Conservation (phyloP, 2,888 invertebrate species). For the Chironomus riparius region DNA sequence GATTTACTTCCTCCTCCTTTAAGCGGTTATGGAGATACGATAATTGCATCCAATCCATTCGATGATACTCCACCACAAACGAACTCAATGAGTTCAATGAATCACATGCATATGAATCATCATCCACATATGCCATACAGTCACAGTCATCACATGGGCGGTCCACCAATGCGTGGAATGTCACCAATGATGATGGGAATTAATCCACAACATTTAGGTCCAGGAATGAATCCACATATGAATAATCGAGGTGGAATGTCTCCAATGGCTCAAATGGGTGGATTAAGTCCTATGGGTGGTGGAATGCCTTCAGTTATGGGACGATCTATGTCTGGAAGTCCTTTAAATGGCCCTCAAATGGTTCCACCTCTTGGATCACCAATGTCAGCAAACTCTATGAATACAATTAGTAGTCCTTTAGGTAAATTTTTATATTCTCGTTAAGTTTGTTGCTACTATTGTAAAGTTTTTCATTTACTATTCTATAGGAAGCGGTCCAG, state of each 20-base stretch:
- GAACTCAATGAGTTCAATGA: conserved; percentile 55
- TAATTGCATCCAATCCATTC: conserved; percentile 90
- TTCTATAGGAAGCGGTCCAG: conserved; percentile 35
- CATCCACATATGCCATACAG: conserved; percentile 46
- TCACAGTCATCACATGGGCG: conserved; percentile 47
- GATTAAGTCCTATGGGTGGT: conserved; percentile 54
- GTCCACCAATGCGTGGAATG: conserved; percentile 49
- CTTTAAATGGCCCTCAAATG: conserved; percentile 43
- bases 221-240: conserved; percentile 27
- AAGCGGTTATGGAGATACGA: conserved; percentile 85
- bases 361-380: conserved; percentile 64
- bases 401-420: conserved; percentile 47
- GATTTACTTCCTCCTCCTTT: conserved; percentile 73
- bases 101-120: conserved; percentile 33
- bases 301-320: background rate
- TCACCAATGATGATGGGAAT: conserved; percentile 43
- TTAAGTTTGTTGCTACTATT: conserved; percentile 30
- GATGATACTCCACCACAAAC: conserved; percentile 70
- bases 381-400: conserved; percentile 42
- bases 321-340: conserved; percentile 41
- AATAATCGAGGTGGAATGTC: conserved; percentile 42
- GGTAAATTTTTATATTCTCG: conserved; percentile 36
- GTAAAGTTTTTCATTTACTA: background rate
- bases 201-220: background rate
- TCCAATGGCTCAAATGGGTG: conserved; percentile 42